Conservation (phyloP, 2,113 vertebrate genomes). For the Falco punctatus region DNA sequence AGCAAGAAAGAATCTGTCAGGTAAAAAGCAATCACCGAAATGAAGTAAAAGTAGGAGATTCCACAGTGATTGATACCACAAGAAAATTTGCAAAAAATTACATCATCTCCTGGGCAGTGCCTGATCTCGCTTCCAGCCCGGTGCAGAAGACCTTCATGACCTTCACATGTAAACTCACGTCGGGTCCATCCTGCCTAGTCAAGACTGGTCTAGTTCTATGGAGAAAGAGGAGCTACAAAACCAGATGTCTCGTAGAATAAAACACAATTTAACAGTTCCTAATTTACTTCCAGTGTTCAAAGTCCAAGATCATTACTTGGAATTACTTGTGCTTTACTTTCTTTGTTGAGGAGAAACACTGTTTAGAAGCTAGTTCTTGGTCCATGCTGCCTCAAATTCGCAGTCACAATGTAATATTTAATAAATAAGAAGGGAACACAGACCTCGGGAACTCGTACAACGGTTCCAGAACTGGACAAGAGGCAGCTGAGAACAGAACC, state of each 20-base stretch:
- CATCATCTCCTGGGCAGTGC: neutral
- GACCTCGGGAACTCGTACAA: neutral
- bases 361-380: neutral
- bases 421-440: neutral
- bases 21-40: constrained; percentile 49
- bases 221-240: neutral
- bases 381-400: neutral
- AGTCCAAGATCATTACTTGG: neutral
- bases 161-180: neutral
- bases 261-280: neutral
- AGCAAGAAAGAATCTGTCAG: constrained; percentile 40
- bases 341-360: neutral
- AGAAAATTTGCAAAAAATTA: neutral
- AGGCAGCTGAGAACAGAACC: neutral
- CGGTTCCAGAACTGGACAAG: neutral
- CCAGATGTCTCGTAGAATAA: rapidly evolving
- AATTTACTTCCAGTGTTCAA: neutral
- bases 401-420: rapidly evolving
- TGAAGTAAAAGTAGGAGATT: constrained; percentile 54
- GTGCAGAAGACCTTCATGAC: neutral
- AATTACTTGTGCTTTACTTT: neutral
- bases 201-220: rapidly evolving
- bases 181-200: neutral
- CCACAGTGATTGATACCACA: neutral
- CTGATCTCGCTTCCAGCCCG: neutral